Evolutionary conservation across 2,888 invertebrate genomes (phyloP).

Genomic region (Strigamia maritima): DNA sequence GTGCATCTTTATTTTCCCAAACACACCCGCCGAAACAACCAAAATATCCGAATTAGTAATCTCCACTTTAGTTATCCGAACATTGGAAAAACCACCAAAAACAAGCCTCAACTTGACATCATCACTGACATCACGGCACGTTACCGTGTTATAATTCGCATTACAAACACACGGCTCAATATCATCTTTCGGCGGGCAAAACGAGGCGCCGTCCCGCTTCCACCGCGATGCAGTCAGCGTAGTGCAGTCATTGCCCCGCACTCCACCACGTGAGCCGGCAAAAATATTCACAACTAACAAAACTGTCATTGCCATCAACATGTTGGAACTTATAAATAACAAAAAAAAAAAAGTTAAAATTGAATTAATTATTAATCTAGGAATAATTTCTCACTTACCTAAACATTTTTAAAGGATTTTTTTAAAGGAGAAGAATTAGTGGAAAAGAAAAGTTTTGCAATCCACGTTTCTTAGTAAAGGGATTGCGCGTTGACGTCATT

Average conservation of each 20-base stretch:
- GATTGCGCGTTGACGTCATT: background rate
- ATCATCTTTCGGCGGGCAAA: conserved; percentile 20
- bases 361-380: no score
- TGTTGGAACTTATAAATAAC: background rate
- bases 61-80: background rate
- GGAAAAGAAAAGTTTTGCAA: background rate
- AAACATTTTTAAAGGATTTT: background rate
- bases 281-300: background rate
- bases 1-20: background rate
- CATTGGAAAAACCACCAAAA: background rate
- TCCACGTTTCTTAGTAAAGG: conserved; percentile 13
- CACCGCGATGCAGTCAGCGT: background rate
- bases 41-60: background rate
- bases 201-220: background rate
- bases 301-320: background rate
- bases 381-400: background rate
- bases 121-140: conserved; percentile 8
- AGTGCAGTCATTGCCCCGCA: conserved; percentile 12
- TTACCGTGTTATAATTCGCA: background rate
- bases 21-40: background rate
- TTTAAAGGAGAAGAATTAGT: background rate
- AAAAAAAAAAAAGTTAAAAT: background rate
- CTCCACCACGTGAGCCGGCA: background rate
- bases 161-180: conserved; percentile 35
- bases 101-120: background rate